A percentile compares a stretch with the other conserved stretches of the same genome.
Evolutionary conservation across 1,140 invertebrate species (phyloP).

Genomic region (Apis florea): DNA sequence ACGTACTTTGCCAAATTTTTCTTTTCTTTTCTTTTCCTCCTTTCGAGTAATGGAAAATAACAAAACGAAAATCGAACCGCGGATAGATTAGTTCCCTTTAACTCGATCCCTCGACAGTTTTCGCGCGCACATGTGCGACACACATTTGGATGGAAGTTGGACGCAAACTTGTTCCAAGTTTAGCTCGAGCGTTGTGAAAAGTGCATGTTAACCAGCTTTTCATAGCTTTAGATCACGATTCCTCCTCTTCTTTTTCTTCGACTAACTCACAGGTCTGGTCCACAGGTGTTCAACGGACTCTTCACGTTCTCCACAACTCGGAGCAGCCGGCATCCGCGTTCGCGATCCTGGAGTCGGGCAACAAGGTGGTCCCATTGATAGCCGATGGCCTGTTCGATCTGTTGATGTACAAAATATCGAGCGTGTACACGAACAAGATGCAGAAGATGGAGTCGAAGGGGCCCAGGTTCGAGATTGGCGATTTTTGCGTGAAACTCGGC

Average conservation of each 20-base stretch:
- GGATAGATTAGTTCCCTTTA: conserved; percentile 27
- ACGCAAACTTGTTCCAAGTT: conserved; percentile 56
- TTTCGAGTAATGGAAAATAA: too few species aligned
- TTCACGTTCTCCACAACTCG: conserved; percentile 96
- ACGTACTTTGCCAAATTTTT: too few species aligned
- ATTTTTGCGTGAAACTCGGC: conserved; percentile 97
- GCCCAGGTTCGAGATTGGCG: conserved; percentile 93
- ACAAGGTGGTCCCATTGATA: conserved; percentile 91
- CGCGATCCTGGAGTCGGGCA: conserved; percentile 93
- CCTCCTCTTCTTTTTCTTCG: neutral
- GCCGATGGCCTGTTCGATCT: conserved; percentile 95
- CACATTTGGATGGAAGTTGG: conserved; percentile 37
- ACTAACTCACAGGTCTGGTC: neutral
- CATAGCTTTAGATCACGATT: conserved; percentile 4
- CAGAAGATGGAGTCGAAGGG: conserved; percentile 94
- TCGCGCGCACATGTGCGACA: conserved; percentile 31
- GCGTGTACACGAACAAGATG: conserved; percentile 94
- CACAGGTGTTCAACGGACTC: conserved; percentile 85
- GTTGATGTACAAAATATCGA: conserved; percentile 93
- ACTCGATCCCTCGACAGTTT: conserved; percentile 33
- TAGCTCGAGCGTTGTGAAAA: conserved; percentile 32
- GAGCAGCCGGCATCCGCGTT: conserved; percentile 97
- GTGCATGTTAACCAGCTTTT: conserved; percentile 27
- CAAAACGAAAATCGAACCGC: conserved; percentile 4
- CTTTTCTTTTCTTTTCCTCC: too few species aligned